Evolutionary conservation across 2,113 vertebrate genomes (phyloP), one percentile per base, ranked within the genome.

Genomic region (Polyodon spathula): DNA sequence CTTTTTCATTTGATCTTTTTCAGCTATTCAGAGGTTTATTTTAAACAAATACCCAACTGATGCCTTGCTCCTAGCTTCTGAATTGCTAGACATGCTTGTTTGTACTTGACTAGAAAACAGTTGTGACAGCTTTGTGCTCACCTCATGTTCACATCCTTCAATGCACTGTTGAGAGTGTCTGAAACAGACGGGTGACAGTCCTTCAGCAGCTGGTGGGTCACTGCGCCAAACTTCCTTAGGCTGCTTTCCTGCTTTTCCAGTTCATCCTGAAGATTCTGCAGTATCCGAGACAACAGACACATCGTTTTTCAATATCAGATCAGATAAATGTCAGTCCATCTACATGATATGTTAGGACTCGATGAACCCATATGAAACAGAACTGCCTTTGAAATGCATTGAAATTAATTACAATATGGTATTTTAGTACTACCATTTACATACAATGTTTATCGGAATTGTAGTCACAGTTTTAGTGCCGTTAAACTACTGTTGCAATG

Each of bases 61-160:
- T 27, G 27, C 27, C 3, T 3, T 27, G 27, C 27, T 27, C 27
- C 27, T 27, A 27, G 27, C 27, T 27, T 27, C 27, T 27, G 27
- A 27, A 27, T 2, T 27, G 27, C 27, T 27, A 27, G 3, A 3
- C 27, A 27, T 27, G 27, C 27, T 27, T 27, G 27, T 27, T 27
- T 27, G 27, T 27, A 27, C 27, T 27, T 27, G 27, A 27, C 27
- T 27, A 27, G 27, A 27, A 27, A 27, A 27, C 27, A 27, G 27
- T 27, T 27, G 27, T 27, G 27, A 9, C 15, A 50, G 27, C 14
- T 44, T 16, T 17, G 17, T 43, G 38, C 64, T 72, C 81, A 98
- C 96, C 94, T 94, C 76, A 91, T 81, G 8, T 85, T 94, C 66
- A 92, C 64, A 27, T 98, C 94, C 67, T 92, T 95, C 14, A 96